Evolutionary conservation across 2,113 vertebrate species (phyloP), one percentile per base, ranked within the genome.

Genomic region (Oostethus manadensis): DNA sequence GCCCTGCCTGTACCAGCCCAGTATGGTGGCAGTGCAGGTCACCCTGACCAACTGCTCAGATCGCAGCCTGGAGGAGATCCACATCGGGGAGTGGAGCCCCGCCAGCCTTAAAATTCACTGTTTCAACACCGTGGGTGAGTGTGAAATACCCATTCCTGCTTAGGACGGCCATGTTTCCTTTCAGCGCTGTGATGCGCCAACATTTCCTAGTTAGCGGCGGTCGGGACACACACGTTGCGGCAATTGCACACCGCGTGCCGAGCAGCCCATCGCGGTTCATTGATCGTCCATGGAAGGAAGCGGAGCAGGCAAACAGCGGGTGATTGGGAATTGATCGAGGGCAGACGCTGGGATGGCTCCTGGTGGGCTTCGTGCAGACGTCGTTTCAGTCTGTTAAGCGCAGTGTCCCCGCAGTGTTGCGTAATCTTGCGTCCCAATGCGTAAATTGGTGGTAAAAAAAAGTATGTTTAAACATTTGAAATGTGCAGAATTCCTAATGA

Each of bases 11-110:
- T 94, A 94, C 77, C 83, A 86, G 73, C 84, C 91, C 69, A 66
- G 35, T 46, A 95, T 96, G 94, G 90, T 98, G n/a, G 87, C 92
- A 13, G 90, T 99, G 3, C 93, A 95, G 81, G 71, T 98, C 73
- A 94, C 84, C 5, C 26, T 98, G 64, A 91, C 79, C 66, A 98
- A 98, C 77, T 83, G 85, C 71, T 90, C 90, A 7, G 95, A 96
- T 77, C 88, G 83, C 62, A 83, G 82, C 64, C 87, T 97, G 74
- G 92, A 94, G 68, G 88, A 93, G 80, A 89, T 99, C 86, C 92
- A 92, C 35, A 72, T 96, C n/a, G 85, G 86, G 14, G 93, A 88
- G 38, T 87, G 78, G 35, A 92, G 87, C 47, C 89, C 92, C 11
- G 16, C 82, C 1, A 88, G 90, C 70, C 87, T 94, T 73, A 86